These are phyloP conservation scores for Morbakka virulenta DNA, from an alignment of 30 jellyfish, hydroid and myxozoan genomes.

Conservation along the genomic window DNA sequence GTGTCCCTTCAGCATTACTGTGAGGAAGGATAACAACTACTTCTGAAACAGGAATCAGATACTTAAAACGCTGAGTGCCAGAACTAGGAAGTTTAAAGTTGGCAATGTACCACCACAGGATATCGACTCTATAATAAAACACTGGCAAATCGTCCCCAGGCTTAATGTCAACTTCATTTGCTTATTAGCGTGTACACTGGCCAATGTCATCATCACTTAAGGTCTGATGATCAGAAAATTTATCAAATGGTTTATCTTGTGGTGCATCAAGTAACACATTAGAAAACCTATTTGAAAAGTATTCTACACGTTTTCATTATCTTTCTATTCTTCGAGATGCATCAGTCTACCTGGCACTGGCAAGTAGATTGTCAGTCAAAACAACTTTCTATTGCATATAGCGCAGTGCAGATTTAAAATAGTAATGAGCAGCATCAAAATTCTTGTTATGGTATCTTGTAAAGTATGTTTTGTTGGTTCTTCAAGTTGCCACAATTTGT, in stretches of 20 bases:
- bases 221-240: too few relatives aligned
- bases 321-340: conserved; percentile 13
- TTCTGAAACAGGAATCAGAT: conserved; percentile 49
- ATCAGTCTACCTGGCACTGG: too few relatives aligned
- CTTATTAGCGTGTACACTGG: conserved; percentile 31
- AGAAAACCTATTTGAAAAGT: conserved; percentile 11
- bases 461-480: conserved; percentile 41
- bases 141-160: conserved; percentile 5
- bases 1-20: conserved; percentile 49
- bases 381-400: conserved; percentile 25
- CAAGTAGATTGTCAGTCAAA: conserved; percentile 3
- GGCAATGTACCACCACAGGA: too few relatives aligned
- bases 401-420: neutral
- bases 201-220: conserved; percentile 34
- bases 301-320: conserved; percentile 37
- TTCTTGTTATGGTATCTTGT: conserved; percentile 11
- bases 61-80: too few relatives aligned
- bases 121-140: conserved; percentile 19
- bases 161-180: conserved; percentile 18
- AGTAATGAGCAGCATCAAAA: conserved; percentile 46
- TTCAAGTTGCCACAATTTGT: conserved; percentile 28
- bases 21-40: conserved; percentile 28
- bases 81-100: too few relatives aligned
- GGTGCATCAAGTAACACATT: too few relatives aligned
- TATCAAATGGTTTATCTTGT: too few relatives aligned